Conservation (phyloP, 1,140 invertebrate genomes). For the Solenopsis invicta region DNA sequence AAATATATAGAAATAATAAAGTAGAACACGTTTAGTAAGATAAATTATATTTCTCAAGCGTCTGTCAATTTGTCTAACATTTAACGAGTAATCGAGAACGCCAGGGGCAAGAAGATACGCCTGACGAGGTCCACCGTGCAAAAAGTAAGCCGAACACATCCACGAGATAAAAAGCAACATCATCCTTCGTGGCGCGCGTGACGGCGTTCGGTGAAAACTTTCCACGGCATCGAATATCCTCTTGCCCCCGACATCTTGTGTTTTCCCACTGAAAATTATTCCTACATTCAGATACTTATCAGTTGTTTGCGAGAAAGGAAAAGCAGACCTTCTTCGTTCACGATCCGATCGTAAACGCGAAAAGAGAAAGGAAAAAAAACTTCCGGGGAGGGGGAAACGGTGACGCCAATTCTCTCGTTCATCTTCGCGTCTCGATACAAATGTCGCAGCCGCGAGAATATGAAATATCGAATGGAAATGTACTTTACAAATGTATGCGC, state of each 20-base stretch:
- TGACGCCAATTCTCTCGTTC: constrained; percentile 3
- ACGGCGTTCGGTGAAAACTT: background rate
- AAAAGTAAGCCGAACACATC: background rate
- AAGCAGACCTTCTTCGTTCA: background rate
- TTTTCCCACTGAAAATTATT: background rate
- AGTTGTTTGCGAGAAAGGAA: background rate
- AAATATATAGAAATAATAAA: constrained; percentile 19
- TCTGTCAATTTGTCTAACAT: constrained; percentile 46
- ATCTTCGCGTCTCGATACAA: background rate
- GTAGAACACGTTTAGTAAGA: constrained; percentile 43
- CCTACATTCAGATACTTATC: constrained; percentile 13
- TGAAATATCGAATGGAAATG: constrained; percentile 21
- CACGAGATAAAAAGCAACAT: background rate
- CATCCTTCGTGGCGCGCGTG: background rate
- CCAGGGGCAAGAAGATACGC: constrained; percentile 28
- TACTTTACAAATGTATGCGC: constrained; percentile 29
- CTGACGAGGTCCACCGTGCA: background rate
- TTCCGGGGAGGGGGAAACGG: background rate
- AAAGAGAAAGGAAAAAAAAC: no score
- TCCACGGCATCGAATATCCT: background rate
- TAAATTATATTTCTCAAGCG: constrained; percentile 62
- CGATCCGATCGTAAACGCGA: background rate
- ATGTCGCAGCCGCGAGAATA: constrained; percentile 13
- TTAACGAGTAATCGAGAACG: constrained; percentile 36
- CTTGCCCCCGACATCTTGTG: constrained; percentile 3